Base-by-base conservation (phyloP, 2,797 vertebrate genomes). In the Ctenopoma multispine region DNA sequence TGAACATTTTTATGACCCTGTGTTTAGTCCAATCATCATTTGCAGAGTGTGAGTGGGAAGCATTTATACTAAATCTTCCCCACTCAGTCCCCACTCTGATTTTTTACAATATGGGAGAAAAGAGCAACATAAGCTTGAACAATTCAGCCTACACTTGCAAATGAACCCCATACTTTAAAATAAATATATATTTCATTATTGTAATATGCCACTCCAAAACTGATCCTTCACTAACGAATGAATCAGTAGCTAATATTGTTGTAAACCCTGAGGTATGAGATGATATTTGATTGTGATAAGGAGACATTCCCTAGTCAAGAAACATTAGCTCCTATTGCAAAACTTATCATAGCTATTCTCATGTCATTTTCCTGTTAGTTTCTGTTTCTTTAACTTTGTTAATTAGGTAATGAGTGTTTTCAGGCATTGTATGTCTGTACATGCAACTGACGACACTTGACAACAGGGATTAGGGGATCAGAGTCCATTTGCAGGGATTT, bases 401-500 rank as follows among this genome's bases (percentile, higher is more conserved):
- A 55, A 61, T 40, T 43, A 6, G 21, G 1, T 75, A 63, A 69
- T 59, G 63, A 69, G 56, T 72, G 49, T 65, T 57, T 13, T 63
- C 34, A 12, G 15, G 40, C 50, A 43, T 53, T 72, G 38, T 59
- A 40, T 62, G 15, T 75, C 34, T 46, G 14, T 51, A 38, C 27
- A 55, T 40, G 43, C 48, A 17, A 14, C 29, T 50, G 7, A 9
- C 15, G 71, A 75, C 69, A 36, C 20, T 14, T 51, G 57, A 73
- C 83, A 69, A 57, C 46, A 21, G 86, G 75, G 89, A 84, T 63
- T 54, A 24, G 54, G 77, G 77, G 68, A 46, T 80, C 73, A 2
- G 54, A 61, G 77, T 84, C 89, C 81, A 90, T 93, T 92, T 92
- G 77, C 23, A 21, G 60, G 38, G 91, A 93, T 93, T 93, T 92